Conservation (phyloP, 2,797 vertebrate genomes). For the Thaleichthys pacificus region DNA sequence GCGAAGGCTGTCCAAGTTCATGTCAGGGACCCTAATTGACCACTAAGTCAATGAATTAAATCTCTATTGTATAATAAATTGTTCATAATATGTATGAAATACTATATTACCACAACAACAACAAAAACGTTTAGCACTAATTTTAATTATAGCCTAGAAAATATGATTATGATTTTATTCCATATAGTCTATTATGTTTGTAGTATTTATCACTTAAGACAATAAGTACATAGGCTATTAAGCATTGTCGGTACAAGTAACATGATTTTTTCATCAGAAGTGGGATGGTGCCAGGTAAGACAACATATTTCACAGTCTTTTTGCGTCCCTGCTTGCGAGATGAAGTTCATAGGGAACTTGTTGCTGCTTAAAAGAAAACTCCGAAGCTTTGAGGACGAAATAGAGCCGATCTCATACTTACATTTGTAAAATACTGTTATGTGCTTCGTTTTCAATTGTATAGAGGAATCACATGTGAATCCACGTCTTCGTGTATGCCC, state of each 20-base stretch:
- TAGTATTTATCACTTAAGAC: background rate
- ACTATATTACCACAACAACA: too few relatives aligned
- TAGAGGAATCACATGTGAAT: conserved; percentile 58
- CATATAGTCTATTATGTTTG: conserved; percentile 42
- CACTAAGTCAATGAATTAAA: conserved; percentile 60
- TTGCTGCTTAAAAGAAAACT: conserved; percentile 76
- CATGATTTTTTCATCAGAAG: conserved; percentile 58
- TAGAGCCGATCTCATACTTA: conserved; percentile 59
- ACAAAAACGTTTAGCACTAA: too few relatives aligned
- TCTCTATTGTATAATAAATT: conserved; percentile 12
- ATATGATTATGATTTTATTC: conserved; percentile 41
- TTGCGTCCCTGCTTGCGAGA: conserved; percentile 57
- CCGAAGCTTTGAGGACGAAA: conserved; percentile 29
- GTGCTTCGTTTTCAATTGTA: conserved; percentile 54
- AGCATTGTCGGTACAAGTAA: conserved; percentile 67
- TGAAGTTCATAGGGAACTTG: conserved; percentile 83
- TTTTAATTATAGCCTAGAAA: conserved; percentile 17
- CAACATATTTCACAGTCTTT: conserved; percentile 47
- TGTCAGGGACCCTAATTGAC: conserved; percentile 69
- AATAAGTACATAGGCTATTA: conserved; percentile 67
- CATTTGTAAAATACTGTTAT: conserved; percentile 60
- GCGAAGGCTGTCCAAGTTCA: conserved; percentile 79
- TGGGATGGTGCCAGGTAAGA: conserved; percentile 65
- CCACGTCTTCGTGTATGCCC: conserved; percentile 55
- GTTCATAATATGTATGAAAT: background rate